These are phyloP conservation scores for Cyphomyrmex costatus DNA, from an alignment of 1,140 invertebrate species.

Conservation along the genomic window DNA sequence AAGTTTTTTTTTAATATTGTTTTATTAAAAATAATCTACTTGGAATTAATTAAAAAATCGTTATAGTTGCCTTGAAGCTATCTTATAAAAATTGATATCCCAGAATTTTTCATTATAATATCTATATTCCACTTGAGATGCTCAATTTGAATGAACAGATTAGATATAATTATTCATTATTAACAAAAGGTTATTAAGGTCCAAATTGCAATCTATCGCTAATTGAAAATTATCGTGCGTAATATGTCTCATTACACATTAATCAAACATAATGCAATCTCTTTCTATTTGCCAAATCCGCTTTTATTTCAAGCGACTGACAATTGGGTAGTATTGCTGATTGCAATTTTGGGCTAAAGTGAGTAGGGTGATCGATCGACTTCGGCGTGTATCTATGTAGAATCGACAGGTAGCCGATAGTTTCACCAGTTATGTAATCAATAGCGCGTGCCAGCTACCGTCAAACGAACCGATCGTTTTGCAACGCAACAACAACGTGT, in stretches of 20 bases:
- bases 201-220: background rate
- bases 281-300: background rate
- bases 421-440: constrained; percentile 83
- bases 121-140: background rate
- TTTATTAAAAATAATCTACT: background rate
- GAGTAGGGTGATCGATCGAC: constrained; percentile 33
- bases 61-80: no score
- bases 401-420: constrained; percentile 80
- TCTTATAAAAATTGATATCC: background rate
- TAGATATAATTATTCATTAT: background rate
- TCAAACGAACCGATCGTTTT: constrained; percentile 64
- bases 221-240: background rate
- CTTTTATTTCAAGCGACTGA: constrained; percentile 13
- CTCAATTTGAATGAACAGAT: background rate
- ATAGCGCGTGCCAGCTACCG: constrained; percentile 67
- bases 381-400: constrained; percentile 60
- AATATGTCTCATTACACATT: background rate
- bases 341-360: background rate
- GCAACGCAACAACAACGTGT: constrained; percentile 56
- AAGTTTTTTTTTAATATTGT: background rate
- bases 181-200: background rate
- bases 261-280: constrained; percentile 1
- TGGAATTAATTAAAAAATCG: background rate
- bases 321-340: background rate
- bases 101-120: background rate